Conservation (phyloP, 2,113 vertebrate species). For the Nannospalax galili region DNA sequence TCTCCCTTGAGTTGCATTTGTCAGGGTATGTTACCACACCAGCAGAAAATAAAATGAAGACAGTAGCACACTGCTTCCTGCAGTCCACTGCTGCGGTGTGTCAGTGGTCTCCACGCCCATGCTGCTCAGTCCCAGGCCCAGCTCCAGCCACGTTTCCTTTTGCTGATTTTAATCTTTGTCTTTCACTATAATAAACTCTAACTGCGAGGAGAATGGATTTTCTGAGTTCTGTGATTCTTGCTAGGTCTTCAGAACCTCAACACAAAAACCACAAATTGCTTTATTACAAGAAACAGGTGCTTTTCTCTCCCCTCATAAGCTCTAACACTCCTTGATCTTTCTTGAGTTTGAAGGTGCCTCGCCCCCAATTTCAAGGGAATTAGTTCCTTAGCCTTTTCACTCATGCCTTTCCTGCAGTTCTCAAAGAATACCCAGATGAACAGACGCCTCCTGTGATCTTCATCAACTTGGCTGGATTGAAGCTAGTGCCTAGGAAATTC, state of each 20-base stretch:
- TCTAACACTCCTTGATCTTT: not conserved
- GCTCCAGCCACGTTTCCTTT: not conserved
- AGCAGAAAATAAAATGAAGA: not conserved
- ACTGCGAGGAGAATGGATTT: not conserved
- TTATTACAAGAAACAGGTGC: conserved; percentile 21
- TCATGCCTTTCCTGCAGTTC: not conserved
- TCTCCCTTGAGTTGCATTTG: not conserved
- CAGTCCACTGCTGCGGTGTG: not conserved
- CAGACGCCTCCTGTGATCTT: not conserved
- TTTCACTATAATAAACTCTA: not conserved
- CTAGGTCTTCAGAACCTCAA: not conserved
- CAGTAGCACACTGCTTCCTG: accelerated
- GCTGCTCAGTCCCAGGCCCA: not conserved
- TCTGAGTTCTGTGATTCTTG: not conserved
- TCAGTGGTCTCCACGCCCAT: not conserved
- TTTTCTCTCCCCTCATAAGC: not conserved
- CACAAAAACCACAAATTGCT: not conserved
- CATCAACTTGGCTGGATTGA: not conserved
- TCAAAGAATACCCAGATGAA: not conserved
- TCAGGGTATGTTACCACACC: not conserved
- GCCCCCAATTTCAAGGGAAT: not conserved
- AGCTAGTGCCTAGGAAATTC: not conserved
- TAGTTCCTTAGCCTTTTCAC: not conserved
- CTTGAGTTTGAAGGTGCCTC: not conserved
- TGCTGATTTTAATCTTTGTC: not conserved